Evolutionary conservation across 2,888 invertebrate genomes (phyloP), one percentile per base, ranked within the genome.

Genomic region (Eumacrocentrus americanus): DNA sequence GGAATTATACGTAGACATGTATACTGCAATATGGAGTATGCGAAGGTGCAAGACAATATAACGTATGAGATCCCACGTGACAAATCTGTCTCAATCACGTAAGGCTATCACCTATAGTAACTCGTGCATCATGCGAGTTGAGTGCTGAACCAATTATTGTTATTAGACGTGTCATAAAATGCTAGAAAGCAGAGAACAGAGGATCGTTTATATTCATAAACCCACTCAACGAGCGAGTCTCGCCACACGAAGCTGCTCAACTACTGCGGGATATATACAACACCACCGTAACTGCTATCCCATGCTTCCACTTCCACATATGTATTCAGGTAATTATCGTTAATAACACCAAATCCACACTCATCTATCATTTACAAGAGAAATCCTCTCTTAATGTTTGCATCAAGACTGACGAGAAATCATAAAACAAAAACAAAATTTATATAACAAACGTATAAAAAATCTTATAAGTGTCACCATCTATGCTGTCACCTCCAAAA

Each of bases 191-290:
- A 29, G 53, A 52, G 53, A 38, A 46, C 44, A 18, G 60, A 53
- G 48, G 50, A 58, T 60, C 69, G 67, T 72, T 69, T 70, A 71
- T 72, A 72, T 71, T 71, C 71, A 72, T 72, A 71, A 66, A 65
- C 60, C 55, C 22, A 51, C 35, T 37, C 11, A 35, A 18, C 22
- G 18, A 4, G 50, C 40, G 46, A 48, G 48, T 37, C 46, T 42
- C 12, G 25, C 48, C 23, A 46, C 55, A 58, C 46, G 50, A 54
- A 58, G 4, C 40, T 37, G 53, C 34, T 38, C 40, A 48, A 60
- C 14, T 38, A 37, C 29, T n/a, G 60, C 50, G 35, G 23, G 38
- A 22, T 50, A 55, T 57, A 51, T 35, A n/a, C n/a, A n/a, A n/a
- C n/a, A n/a, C n/a, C n/a, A n/a, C n/a, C n/a, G n/a, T n/a, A n/a